Base-by-base conservation (phyloP, 2,113 vertebrate species). In the Epinephelus lanceolatus region DNA sequence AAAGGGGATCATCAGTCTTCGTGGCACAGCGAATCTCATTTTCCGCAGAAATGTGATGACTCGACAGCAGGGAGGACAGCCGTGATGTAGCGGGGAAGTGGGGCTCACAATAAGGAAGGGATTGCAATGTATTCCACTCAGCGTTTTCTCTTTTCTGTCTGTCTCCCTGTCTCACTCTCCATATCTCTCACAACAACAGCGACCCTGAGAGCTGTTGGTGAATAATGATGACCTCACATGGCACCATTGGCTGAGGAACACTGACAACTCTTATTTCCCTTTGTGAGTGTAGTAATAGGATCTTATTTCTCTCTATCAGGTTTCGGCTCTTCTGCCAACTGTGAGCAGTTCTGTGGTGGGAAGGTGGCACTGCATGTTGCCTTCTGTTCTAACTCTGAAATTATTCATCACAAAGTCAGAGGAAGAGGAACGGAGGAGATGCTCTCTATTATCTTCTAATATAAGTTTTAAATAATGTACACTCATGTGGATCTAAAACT, bases 21-120 rank as follows among this genome's bases (percentile, higher is more conserved):
- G 40, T 62, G 84, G 78, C 82, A 79, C 78, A 25, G 81, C 62
- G 49, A 93, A 90, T 91, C 86, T 89, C 66, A 86, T 91, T 93
- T 92, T 86, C 84, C 12, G 13, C 56, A 25, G 53, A 84, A 90
- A 92, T 90, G 81, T 86, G 94, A 93, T 92, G 93, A 94, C 76
- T 92, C 81, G 15, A 86, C 89, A 84, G 52, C 60, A 6, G 49
- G 30, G 78, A 56, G 66, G 88, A 77, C 53, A 65, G 85, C 40
- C 19, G 85, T 56, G 81, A 83, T 83, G 89, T 51, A 63, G 68
- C 47, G 33, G n/a, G 63, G 37, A 68, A 40, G 68, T 12, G 67
- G 59, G 68, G 30, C 51, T 76, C 71, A 18, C 73, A 86, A 68
- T 57, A 27, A 81, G 80, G 79, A 84, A 72, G 62, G 51, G 23